phyloP scores from a whole-genome alignment of 2,888 invertebrate genomes.

The Gastracanthus pulcherrimus region DNA sequence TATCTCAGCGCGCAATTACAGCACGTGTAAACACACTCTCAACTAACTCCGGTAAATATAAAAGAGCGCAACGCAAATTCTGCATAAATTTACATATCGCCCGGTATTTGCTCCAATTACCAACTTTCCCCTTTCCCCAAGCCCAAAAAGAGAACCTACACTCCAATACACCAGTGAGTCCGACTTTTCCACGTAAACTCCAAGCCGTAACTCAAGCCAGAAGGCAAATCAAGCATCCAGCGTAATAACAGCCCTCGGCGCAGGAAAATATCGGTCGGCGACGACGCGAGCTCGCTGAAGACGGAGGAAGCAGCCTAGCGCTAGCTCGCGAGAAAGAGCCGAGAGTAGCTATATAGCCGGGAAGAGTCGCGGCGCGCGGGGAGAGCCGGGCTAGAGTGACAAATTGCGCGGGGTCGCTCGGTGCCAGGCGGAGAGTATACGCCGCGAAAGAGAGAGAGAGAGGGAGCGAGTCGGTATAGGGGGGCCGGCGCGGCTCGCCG shows the following conservation, averaged over 20 bases:
- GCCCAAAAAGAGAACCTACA: background rate
- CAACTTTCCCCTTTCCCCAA: background rate
- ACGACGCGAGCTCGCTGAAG: background rate
- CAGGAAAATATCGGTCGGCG: background rate
- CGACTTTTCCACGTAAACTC: background rate
- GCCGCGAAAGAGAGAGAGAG: too few relatives aligned
- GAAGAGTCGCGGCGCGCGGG: constrained; percentile 36
- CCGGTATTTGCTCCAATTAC: background rate
- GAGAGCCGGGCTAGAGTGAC: constrained; percentile 61
- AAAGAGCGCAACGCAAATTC: too few relatives aligned
- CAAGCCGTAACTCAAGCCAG: background rate
- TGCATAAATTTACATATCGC: background rate
- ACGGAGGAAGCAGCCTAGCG: background rate
- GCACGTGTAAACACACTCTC: too few relatives aligned
- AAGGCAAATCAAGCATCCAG: background rate
- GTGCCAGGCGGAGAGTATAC: constrained; percentile 69
- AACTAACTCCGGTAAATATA: too few relatives aligned
- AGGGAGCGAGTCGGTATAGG: constrained; percentile 25
- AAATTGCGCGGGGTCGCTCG: constrained; percentile 63
- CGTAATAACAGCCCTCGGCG: background rate
- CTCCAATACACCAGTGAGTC: background rate
- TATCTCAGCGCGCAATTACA: too few relatives aligned
- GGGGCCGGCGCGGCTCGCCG: constrained; percentile 17
- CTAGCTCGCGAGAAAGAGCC: background rate
- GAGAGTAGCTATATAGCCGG: background rate